Evolutionary conservation across 2,888 invertebrate genomes (phyloP).

Genomic region (Chaetogeoica ovagalla): DNA sequence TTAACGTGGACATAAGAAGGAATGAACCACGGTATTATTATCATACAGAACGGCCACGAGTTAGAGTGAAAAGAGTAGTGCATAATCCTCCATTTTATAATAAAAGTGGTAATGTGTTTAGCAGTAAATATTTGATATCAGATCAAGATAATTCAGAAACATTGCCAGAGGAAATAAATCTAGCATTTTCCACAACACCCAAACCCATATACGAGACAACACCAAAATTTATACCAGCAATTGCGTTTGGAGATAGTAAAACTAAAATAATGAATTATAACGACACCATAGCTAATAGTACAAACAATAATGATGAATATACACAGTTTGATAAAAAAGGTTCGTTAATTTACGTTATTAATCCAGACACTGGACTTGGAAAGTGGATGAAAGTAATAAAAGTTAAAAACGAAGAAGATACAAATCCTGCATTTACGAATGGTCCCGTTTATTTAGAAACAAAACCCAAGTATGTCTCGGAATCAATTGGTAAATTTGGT

Average conservation of each 20-base stretch:
- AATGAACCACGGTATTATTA: constrained; percentile 40
- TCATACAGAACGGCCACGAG: constrained; percentile 18
- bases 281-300: constrained; percentile 38
- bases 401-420: constrained; percentile 50
- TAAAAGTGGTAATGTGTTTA: constrained; percentile 19
- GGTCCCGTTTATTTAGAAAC: constrained; percentile 44
- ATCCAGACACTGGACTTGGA: constrained; percentile 53
- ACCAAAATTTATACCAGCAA: constrained; percentile 37
- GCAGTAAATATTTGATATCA: constrained; percentile 39
- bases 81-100: constrained; percentile 30
- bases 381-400: constrained; percentile 55
- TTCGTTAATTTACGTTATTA: constrained; percentile 54
- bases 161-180: constrained; percentile 43
- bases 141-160: constrained; percentile 44
- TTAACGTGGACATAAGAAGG: constrained; percentile 31
- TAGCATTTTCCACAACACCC: constrained; percentile 22
- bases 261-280: constrained; percentile 31
- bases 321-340: constrained; percentile 30
- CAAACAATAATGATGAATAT: not conserved
- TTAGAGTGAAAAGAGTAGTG: constrained; percentile 39
- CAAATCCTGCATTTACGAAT: constrained; percentile 7
- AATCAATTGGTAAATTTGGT: constrained; percentile 44
- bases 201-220: not conserved
- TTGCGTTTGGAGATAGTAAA: constrained; percentile 36
- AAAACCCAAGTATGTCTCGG: constrained; percentile 29